Percentiles rank a stretch among this genome's conserved stretches.
Conservation (phyloP, 2,113 vertebrate genomes). For the Ciconia boyciana region DNA sequence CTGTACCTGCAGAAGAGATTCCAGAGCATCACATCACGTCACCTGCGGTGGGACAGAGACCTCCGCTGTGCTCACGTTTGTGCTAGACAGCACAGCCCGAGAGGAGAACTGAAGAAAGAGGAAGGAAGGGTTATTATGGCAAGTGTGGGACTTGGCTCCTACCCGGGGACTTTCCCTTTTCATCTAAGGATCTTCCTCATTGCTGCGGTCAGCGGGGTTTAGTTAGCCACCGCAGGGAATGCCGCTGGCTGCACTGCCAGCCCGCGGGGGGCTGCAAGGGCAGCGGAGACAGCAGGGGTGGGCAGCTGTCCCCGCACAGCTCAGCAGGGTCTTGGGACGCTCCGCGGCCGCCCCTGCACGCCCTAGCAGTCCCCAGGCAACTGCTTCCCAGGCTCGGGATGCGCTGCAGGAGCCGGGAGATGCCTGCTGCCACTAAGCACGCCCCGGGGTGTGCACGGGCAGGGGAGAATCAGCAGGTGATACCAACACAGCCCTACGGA, state of each 20-base stretch:
- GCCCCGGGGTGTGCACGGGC: accelerated
- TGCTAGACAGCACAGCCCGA: neutral
- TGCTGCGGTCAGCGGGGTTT: accelerated
- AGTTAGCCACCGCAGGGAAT: too few relatives aligned
- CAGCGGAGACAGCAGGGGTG: neutral
- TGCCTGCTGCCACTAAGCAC: neutral
- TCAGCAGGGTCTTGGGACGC: neutral
- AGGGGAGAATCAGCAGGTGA: accelerated
- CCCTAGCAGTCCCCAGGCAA: accelerated
- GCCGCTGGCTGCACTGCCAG: accelerated
- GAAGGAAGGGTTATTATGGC: neutral
- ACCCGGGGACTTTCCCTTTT: neutral
- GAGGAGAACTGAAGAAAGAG: neutral
- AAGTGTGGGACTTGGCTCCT: neutral
- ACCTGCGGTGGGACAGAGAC: neutral
- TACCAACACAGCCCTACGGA: neutral
- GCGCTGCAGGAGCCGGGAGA: neutral
- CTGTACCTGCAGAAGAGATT: neutral
- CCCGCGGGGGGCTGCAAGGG: neutral
- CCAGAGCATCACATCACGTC: accelerated
- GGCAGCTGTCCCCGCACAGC: accelerated
- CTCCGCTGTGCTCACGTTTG: accelerated
- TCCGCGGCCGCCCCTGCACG: accelerated
- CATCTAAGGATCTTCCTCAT: neutral
- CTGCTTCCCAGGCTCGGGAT: accelerated